phyloP scores from a whole-genome alignment of 2,113 vertebrate species.

The Rhinichthys klamathensis region DNA sequence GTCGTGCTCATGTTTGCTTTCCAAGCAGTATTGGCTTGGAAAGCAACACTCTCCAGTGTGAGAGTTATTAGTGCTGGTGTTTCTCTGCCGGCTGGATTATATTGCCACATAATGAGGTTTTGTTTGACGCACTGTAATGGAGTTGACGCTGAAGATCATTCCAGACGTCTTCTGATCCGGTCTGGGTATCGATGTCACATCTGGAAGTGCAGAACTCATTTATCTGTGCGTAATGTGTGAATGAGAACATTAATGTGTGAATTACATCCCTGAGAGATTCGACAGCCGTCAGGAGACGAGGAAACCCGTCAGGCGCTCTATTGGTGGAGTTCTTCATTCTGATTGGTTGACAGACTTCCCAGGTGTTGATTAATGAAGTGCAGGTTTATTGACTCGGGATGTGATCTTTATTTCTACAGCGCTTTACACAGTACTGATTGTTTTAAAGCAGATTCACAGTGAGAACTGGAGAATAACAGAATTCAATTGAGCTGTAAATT shows the following conservation, averaged over 20 bases:
- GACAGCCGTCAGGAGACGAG: constrained; percentile 30
- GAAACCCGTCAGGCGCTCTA: not conserved
- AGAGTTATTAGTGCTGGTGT: constrained; percentile 3
- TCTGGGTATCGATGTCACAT: constrained; percentile 31
- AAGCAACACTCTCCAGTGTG: not conserved
- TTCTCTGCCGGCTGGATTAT: not conserved
- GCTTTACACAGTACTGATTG: too few species aligned
- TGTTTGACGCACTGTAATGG: not conserved
- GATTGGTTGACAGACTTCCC: not conserved
- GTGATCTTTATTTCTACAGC: not conserved
- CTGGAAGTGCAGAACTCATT: constrained; percentile 55
- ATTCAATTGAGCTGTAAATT: too few species aligned
- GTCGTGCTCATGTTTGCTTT: too few species aligned
- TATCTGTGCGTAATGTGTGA: constrained; percentile 68
- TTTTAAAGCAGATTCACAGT: too few species aligned
- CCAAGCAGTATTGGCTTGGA: not conserved
- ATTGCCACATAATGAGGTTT: not conserved
- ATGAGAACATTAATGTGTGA: constrained; percentile 73
- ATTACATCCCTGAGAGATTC: constrained; percentile 61
- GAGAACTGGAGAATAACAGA: too few species aligned
- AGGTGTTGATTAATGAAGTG: not conserved
- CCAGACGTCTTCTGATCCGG: not conserved
- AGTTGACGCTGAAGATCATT: not conserved
- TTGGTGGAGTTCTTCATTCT: not conserved
- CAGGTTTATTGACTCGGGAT: not conserved